Percentiles rank a stretch among this genome's conserved stretches.
phyloP scores from a whole-genome alignment of 2,888 invertebrate species.

The Euclidia mi region DNA sequence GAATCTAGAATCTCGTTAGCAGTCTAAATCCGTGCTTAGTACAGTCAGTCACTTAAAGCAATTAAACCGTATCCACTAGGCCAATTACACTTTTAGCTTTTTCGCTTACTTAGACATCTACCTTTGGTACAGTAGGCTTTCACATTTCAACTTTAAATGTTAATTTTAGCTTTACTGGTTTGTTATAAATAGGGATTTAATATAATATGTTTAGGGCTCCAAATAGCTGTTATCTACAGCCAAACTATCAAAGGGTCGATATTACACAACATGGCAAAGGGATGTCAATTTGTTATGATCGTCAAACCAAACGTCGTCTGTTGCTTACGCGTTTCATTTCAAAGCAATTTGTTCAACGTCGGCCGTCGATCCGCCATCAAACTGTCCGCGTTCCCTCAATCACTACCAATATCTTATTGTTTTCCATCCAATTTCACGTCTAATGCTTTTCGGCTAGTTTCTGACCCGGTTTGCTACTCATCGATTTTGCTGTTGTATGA shows the following conservation, averaged over 20 bases:
- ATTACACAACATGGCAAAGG: slow-evolving; percentile 24
- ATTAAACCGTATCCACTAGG: slow-evolving; percentile 3
- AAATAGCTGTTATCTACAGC: slow-evolving; percentile 16
- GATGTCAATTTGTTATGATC: slow-evolving; percentile 41
- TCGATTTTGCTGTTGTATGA: slow-evolving; percentile 10
- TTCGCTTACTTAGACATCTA: slow-evolving; percentile 4
- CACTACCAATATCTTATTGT: slow-evolving; percentile 59
- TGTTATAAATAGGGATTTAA: neutral
- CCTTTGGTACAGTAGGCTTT: neutral
- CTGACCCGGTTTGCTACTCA: slow-evolving; percentile 31
- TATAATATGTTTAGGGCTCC: neutral
- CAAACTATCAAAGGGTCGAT: slow-evolving; percentile 2
- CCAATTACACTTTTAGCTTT: slow-evolving; percentile 11
- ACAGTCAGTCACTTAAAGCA: slow-evolving; percentile 7
- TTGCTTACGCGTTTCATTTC: slow-evolving; percentile 39
- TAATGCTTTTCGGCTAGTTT: slow-evolving; percentile 54
- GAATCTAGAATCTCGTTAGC: slow-evolving; percentile 10
- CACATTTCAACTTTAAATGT: neutral
- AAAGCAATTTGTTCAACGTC: slow-evolving; percentile 46
- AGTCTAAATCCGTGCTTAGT: slow-evolving; percentile 4
- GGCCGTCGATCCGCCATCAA: slow-evolving; percentile 32
- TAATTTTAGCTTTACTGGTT: neutral
- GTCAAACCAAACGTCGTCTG: slow-evolving; percentile 32
- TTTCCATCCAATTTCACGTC: slow-evolving; percentile 53
- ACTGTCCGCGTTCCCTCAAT: slow-evolving; percentile 46